Conservation (phyloP, 2,797 vertebrate species). For the Urophycis tenuis region DNA sequence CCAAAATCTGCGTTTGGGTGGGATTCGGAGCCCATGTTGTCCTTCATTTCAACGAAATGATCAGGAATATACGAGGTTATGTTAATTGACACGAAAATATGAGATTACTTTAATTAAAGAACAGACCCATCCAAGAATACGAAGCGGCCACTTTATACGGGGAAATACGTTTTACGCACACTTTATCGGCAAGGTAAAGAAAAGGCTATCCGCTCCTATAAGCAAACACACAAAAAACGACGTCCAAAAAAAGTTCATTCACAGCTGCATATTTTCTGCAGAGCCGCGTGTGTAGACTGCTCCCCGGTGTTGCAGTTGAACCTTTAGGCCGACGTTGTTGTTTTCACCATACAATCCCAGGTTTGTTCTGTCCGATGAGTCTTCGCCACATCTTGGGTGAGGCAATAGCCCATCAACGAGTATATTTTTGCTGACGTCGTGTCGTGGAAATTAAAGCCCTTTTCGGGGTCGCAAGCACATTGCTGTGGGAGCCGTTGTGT, state of each 20-base stretch:
- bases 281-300: not conserved
- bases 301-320: not conserved
- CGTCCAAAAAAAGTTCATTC: not conserved
- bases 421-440: no score
- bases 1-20: constrained; percentile 57
- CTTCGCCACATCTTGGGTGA: not conserved
- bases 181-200: not conserved
- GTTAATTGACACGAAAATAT: constrained; percentile 64
- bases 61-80: constrained; percentile 51
- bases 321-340: not conserved
- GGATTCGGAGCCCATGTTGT: constrained; percentile 61
- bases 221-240: not conserved
- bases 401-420: not conserved
- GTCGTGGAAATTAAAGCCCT: not conserved
- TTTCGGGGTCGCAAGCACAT: not conserved
- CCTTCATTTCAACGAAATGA: constrained; percentile 60
- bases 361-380: not conserved
- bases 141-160: constrained; percentile 6
- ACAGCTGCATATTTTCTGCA: not conserved
- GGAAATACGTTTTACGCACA: not conserved
- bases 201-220: not conserved
- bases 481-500: not conserved
- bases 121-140: constrained; percentile 14
- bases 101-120: constrained; percentile 36
- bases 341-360: not conserved